phyloP scores from a whole-genome alignment of 2,113 vertebrate species.

The Deroptyus accipitrinus region DNA sequence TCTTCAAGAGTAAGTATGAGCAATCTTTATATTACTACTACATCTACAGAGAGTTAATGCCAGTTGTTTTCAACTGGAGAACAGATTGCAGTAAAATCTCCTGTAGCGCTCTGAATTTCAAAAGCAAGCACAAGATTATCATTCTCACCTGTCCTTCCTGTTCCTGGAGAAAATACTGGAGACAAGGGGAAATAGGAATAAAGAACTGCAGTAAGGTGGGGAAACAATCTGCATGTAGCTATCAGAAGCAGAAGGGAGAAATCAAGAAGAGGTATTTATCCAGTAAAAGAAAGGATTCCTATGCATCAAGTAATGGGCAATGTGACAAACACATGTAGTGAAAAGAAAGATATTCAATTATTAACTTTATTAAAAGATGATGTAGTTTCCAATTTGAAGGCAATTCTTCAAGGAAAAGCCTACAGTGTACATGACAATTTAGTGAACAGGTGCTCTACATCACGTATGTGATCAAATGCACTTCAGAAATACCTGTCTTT shows the following conservation, averaged over 20 bases:
- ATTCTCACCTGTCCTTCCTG: neutral
- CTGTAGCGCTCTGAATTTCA: neutral
- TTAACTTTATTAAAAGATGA: neutral
- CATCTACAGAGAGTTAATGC: neutral
- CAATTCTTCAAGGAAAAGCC: neutral
- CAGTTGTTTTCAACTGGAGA: slow-evolving; percentile 15
- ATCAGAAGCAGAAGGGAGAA: neutral
- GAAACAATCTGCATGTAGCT: neutral
- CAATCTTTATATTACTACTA: neutral
- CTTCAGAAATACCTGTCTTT: neutral
- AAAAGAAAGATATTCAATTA: neutral
- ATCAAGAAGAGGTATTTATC: neutral
- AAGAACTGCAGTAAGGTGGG: neutral
- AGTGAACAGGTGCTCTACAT: neutral
- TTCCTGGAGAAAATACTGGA: neutral
- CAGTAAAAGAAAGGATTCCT: neutral
- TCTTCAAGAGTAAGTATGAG: neutral
- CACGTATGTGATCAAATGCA: fast-evolving
- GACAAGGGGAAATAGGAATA: neutral
- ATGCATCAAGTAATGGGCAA: neutral
- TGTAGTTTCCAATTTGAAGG: neutral
- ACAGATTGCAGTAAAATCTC: slow-evolving; percentile 28
- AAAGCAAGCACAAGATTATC: neutral
- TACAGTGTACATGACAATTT: neutral
- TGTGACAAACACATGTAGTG: neutral